These are phyloP conservation scores for Myotis planiceps DNA, from an alignment of 2,797 vertebrate species.

Conservation along the genomic window DNA sequence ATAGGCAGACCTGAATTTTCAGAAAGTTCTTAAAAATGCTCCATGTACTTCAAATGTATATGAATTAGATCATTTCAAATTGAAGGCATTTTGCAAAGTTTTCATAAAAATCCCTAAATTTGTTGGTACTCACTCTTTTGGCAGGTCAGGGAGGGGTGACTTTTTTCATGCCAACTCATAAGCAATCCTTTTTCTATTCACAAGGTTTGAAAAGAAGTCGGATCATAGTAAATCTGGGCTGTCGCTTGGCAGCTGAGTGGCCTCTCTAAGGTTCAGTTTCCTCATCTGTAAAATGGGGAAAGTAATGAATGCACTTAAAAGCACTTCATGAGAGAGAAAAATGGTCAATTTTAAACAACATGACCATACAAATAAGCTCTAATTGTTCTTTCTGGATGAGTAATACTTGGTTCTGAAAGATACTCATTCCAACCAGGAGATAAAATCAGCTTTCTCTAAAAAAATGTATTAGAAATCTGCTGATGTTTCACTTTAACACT, in stretches of 20 bases:
- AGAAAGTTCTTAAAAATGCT: constrained; percentile 9
- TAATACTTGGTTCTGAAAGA: constrained; percentile 17
- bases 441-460: not conserved
- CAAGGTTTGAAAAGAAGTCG: not conserved
- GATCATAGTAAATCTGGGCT: not conserved
- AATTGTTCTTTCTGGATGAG: not conserved
- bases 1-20: not conserved
- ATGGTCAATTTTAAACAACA: not conserved
- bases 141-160: not conserved
- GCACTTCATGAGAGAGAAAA: not conserved
- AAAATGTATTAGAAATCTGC: not conserved
- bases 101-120: not conserved
- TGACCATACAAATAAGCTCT: not conserved
- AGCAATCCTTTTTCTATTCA: not conserved
- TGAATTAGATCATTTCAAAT: not conserved
- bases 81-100: not conserved
- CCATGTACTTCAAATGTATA: not conserved
- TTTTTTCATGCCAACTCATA: not conserved
- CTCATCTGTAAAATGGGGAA: constrained; percentile 33
- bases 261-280: not conserved
- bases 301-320: not conserved
- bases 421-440: not conserved
- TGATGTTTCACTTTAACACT: not conserved
- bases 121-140: constrained; percentile 9
- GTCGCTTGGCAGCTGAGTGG: not conserved